These are phyloP conservation scores for Vanessa tameamea DNA, from an alignment of 1,140 invertebrate species.

Conservation along the genomic window DNA sequence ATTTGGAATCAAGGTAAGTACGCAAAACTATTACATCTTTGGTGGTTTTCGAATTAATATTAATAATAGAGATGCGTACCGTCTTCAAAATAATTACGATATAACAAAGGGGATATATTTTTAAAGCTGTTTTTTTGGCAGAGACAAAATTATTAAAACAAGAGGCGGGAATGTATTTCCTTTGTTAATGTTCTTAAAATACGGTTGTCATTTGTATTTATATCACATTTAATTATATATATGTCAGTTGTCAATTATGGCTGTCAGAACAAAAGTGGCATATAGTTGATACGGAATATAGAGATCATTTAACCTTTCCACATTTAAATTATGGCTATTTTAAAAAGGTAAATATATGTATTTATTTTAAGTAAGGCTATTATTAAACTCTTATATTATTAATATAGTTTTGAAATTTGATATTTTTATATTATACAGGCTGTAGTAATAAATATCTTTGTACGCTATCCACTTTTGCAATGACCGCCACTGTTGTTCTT, in stretches of 20 bases:
- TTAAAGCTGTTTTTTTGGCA: constrained; percentile 47
- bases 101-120: constrained; percentile 8
- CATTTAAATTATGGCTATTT: background rate
- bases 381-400: background rate
- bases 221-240: constrained; percentile 56
- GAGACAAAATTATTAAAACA: constrained; percentile 57
- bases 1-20: constrained; percentile 13
- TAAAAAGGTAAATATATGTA: background rate
- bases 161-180: constrained; percentile 66
- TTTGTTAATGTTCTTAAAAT: constrained; percentile 53
- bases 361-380: background rate
- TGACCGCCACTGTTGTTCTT: constrained; percentile 32
- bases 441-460: constrained; percentile 6
- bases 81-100: background rate
- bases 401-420: background rate
- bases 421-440: background rate
- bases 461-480: constrained; percentile 11
- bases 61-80: constrained; percentile 27
- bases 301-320: background rate
- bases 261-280: constrained; percentile 35
- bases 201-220: constrained; percentile 54
- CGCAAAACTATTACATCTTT: constrained; percentile 31
- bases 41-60: constrained; percentile 19
- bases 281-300: background rate
- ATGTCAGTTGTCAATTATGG: constrained; percentile 41